A percentile compares a stretch with the other conserved stretches of the same genome.
Evolutionary conservation across 1,140 invertebrate species (phyloP).

Genomic region (Propsilocerus akamusi): DNA sequence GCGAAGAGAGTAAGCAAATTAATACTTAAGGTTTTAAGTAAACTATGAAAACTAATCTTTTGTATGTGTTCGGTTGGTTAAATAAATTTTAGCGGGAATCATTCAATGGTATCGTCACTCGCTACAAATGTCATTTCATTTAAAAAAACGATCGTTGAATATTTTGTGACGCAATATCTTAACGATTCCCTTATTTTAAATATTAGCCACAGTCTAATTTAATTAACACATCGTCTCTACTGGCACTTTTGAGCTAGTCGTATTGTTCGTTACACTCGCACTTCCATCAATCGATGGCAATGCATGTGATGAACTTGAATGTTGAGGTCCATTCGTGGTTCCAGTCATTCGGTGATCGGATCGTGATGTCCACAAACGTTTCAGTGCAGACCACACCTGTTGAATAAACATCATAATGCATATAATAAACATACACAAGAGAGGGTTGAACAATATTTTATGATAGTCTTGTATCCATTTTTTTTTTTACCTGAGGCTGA

Average conservation of each 20-base stretch:
- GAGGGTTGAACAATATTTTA: neutral
- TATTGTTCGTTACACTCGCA: conserved; percentile 51
- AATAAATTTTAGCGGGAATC: too few species aligned
- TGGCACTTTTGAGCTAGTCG: conserved; percentile 25
- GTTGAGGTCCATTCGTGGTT: conserved; percentile 33
- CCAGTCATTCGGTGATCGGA: conserved; percentile 29
- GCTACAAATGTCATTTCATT: too few species aligned
- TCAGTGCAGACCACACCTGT: conserved; percentile 43
- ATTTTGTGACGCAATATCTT: too few species aligned
- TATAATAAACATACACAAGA: conserved; percentile 1
- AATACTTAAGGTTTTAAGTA: too few species aligned
- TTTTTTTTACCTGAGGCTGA: conserved; percentile 62
- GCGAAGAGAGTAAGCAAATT: too few species aligned
- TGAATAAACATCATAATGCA: conserved; percentile 6
- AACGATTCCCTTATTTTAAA: too few species aligned
- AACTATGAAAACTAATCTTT: too few species aligned
- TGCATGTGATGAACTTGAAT: conserved; percentile 49
- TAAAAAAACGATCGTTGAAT: too few species aligned
- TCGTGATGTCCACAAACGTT: conserved; percentile 38
- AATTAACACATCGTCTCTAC: conserved; percentile 34
- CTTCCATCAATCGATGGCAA: conserved; percentile 56
- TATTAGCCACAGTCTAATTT: too few species aligned
- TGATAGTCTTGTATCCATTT: neutral
- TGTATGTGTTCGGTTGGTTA: too few species aligned
- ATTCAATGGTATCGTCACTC: too few species aligned